Conservation (phyloP, 2,797 vertebrate species). For the Enteromius treurensis region DNA sequence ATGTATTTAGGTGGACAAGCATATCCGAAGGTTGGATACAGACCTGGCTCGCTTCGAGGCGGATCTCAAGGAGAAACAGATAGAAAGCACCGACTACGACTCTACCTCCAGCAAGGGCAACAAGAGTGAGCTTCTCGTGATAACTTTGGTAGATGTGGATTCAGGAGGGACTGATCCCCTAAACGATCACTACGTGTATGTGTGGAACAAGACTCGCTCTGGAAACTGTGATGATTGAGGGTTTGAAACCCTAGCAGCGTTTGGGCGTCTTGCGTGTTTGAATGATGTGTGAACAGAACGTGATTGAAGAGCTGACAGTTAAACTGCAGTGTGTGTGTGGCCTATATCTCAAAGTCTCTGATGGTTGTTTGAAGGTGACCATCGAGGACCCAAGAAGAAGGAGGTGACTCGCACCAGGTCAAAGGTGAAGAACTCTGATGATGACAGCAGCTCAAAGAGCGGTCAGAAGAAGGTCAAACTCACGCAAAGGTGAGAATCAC, state of each 20-base stretch:
- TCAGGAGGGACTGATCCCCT: no score
- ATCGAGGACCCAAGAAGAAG: slow-evolving; percentile 86
- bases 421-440: slow-evolving; percentile 87
- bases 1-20: slow-evolving; percentile 84
- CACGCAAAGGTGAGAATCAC: slow-evolving; percentile 53
- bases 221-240: no score
- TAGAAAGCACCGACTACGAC: slow-evolving; percentile 90
- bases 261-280: no score
- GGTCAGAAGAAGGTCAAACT: slow-evolving; percentile 88
- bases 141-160: not conserved
- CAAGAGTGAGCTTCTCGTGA: slow-evolving; percentile 81
- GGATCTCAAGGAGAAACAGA: slow-evolving; percentile 90
- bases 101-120: slow-evolving; percentile 91
- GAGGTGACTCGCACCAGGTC: slow-evolving; percentile 85
- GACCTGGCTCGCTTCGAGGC: slow-evolving; percentile 89
- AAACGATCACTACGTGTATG: no score
- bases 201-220: no score
- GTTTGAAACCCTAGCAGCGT: no score
- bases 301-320: no score
- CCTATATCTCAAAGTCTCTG: not conserved
- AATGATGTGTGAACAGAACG: no score
- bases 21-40: slow-evolving; percentile 83
- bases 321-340: no score
- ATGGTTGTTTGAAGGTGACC: slow-evolving; percentile 71
- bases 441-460: slow-evolving; percentile 84